Conservation (phyloP, 2,888 invertebrate species). For the Dolichopus griseipennis region DNA sequence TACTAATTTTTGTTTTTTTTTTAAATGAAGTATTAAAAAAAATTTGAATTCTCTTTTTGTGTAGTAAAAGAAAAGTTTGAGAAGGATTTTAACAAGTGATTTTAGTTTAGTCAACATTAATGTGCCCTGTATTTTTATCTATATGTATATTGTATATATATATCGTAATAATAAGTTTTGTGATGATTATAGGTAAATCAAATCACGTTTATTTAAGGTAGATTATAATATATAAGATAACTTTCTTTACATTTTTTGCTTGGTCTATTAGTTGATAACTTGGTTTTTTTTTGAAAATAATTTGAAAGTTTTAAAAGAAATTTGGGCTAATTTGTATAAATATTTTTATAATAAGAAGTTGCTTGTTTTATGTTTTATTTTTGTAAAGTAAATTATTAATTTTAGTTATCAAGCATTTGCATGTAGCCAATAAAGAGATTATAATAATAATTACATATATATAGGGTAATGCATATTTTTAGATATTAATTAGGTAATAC, state of each 20-base stretch:
- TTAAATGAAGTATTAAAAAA: not conserved
- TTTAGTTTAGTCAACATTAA: not conserved
- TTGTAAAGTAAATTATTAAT: too few relatives aligned
- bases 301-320: not conserved
- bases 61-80: not conserved
- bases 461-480: too few relatives aligned
- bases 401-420: too few relatives aligned
- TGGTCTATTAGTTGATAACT: not conserved
- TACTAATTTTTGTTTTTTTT: not conserved
- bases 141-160: too few relatives aligned
- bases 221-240: not conserved
- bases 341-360: not conserved
- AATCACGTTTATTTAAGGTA: slow-evolving; percentile 1
- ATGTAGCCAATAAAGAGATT: too few relatives aligned
- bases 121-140: too few relatives aligned
- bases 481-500: too few relatives aligned
- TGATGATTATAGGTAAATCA: not conserved
- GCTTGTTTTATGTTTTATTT: too few relatives aligned
- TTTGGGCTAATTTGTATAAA: not conserved
- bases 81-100: not conserved
- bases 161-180: too few relatives aligned
- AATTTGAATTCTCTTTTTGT: not conserved
- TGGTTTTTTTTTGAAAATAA: not conserved
- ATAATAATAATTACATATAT: too few relatives aligned
- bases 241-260: too few relatives aligned